phyloP scores from a whole-genome alignment of 2,113 vertebrate species.

The Recurvirostra avosetta region DNA sequence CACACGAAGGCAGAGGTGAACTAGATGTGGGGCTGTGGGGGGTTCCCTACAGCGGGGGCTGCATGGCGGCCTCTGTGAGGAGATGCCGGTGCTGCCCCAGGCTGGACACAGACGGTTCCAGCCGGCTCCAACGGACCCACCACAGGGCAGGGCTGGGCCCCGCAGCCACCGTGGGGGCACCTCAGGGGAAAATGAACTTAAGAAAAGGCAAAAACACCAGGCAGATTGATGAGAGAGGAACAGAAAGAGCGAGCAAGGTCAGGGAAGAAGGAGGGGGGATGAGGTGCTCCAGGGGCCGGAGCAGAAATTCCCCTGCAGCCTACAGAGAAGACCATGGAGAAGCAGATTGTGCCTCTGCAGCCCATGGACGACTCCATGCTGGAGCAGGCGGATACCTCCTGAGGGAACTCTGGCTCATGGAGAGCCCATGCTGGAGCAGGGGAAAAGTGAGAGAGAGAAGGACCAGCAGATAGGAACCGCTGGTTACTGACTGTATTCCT shows the following conservation, averaged over 20 bases:
- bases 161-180: accelerated
- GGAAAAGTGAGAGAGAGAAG: background rate
- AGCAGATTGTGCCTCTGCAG: background rate
- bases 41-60: background rate
- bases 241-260: background rate
- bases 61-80: background rate
- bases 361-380: background rate
- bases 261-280: background rate
- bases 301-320: background rate
- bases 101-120: background rate
- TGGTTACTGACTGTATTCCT: background rate
- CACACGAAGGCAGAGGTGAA: background rate
- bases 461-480: accelerated
- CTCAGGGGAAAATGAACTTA: too few relatives aligned
- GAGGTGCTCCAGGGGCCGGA: background rate
- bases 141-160: accelerated
- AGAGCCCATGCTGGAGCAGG: background rate
- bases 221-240: background rate
- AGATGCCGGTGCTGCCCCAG: accelerated
- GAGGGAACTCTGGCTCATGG: background rate
- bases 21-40: background rate
- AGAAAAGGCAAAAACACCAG: background rate
- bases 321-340: background rate
- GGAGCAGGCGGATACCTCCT: background rate
- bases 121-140: accelerated